These are phyloP conservation scores for Pogona vitticeps DNA, from an alignment of 2,113 vertebrate species.

Conservation along the genomic window DNA sequence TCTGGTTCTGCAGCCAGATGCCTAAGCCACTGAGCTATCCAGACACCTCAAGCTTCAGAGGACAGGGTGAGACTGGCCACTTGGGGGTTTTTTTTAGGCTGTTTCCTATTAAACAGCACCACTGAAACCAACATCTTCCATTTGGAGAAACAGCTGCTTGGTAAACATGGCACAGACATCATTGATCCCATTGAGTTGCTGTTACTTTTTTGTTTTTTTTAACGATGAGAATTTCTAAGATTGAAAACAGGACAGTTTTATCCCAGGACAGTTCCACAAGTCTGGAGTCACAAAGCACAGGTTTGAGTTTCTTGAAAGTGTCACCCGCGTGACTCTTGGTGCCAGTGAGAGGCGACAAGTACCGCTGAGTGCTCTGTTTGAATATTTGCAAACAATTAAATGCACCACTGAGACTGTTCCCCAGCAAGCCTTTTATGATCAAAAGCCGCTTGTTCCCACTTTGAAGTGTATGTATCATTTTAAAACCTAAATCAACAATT, in stretches of 20 bases:
- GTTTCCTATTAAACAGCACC: neutral
- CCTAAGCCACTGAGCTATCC: too few species aligned
- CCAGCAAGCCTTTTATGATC: constrained; percentile 1
- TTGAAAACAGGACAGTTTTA: neutral
- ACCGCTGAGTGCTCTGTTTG: neutral
- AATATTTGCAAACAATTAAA: constrained; percentile 8
- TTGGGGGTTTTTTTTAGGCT: too few species aligned
- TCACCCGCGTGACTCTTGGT: neutral
- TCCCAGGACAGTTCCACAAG: neutral
- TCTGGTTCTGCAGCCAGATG: too few species aligned
- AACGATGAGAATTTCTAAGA: neutral
- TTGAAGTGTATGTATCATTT: neutral
- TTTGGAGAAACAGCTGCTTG: too few species aligned
- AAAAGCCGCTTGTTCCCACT: neutral
- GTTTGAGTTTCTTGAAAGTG: neutral
- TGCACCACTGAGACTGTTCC: neutral
- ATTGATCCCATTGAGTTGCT: neutral
- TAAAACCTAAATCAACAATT: constrained; percentile 15
- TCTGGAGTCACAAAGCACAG: neutral
- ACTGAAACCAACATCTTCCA: neutral
- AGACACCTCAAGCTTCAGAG: too few species aligned
- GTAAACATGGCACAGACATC: too few species aligned
- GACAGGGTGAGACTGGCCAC: neutral
- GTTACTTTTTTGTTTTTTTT: too few species aligned
- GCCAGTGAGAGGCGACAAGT: neutral